A percentile compares a stretch with the other conserved stretches of the same genome.
phyloP scores from a whole-genome alignment of 1,140 invertebrate genomes.

The Gonioctena quinquepunctata region DNA sequence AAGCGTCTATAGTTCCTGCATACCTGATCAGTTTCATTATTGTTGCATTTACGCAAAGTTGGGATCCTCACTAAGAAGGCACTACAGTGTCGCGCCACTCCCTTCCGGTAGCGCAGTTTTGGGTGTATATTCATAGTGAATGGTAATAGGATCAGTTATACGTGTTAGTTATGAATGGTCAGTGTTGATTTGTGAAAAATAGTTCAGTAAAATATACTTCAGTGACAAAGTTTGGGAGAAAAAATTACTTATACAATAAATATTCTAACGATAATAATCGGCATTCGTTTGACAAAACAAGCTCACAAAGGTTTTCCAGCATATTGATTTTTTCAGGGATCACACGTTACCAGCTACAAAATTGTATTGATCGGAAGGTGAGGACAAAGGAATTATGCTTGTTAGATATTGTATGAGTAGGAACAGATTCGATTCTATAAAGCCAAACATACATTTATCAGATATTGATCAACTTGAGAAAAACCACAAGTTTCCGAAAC shows the following conservation, averaged over 20 bases:
- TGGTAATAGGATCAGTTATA: no score
- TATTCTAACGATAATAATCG: background rate
- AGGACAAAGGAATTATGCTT: background rate
- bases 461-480: background rate
- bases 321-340: background rate
- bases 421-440: background rate
- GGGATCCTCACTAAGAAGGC: no score
- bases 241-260: background rate
- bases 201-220: no score
- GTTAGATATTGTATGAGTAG: background rate
- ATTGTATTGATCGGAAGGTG: background rate
- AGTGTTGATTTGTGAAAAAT: no score
- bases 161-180: no score
- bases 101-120: no score
- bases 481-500: background rate
- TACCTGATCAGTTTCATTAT: no score
- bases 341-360: background rate
- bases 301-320: background rate
- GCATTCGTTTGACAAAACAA: background rate
- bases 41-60: no score
- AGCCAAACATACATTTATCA: background rate
- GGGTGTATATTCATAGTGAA: no score
- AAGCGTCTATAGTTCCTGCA: no score
- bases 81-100: no score
- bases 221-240: background rate